A percentile compares a stretch with the other conserved stretches of the same genome.
phyloP scores from a whole-genome alignment of 2,113 vertebrate genomes.

The Rattus rattus region DNA sequence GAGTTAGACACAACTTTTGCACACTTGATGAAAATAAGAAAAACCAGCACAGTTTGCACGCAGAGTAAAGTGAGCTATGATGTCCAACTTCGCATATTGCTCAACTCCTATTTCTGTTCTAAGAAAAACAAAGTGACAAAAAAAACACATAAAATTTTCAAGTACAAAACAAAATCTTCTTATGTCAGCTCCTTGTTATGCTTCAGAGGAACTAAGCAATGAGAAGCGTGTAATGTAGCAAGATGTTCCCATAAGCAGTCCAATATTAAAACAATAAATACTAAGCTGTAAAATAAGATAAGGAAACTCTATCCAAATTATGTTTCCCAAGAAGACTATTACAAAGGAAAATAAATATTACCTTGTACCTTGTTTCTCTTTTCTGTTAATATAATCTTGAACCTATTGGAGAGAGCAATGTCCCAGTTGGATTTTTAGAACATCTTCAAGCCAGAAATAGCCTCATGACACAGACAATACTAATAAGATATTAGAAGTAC shows the following conservation, averaged over 20 bases:
- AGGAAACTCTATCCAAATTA: conserved; percentile 37
- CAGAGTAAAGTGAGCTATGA: not conserved
- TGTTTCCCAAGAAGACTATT: conserved; percentile 34
- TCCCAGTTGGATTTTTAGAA: not conserved
- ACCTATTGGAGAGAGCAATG: not conserved
- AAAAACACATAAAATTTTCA: conserved; percentile 22
- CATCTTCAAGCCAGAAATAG: not conserved
- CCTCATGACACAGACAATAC: not conserved
- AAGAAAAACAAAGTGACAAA: not conserved
- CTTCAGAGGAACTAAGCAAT: conserved; percentile 27
- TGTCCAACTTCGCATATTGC: not conserved
- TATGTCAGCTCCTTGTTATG: not conserved
- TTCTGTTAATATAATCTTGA: conserved; percentile 34
- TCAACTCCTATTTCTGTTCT: not conserved
- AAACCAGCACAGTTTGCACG: not conserved
- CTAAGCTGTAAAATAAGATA: conserved; percentile 43
- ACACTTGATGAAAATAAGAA: not conserved
- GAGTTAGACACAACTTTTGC: not conserved
- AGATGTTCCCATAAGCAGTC: conserved; percentile 28
- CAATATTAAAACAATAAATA: conserved; percentile 78
- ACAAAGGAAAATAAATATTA: conserved; percentile 34
- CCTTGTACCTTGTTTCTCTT: not conserved
- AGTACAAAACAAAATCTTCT: conserved; percentile 36
- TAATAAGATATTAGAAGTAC: not conserved
- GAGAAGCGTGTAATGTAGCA: not conserved